Percentiles rank a stretch among this genome's conserved stretches.
Conservation (phyloP, 2,888 invertebrate genomes). For the Megaustenia siamemsis region DNA sequence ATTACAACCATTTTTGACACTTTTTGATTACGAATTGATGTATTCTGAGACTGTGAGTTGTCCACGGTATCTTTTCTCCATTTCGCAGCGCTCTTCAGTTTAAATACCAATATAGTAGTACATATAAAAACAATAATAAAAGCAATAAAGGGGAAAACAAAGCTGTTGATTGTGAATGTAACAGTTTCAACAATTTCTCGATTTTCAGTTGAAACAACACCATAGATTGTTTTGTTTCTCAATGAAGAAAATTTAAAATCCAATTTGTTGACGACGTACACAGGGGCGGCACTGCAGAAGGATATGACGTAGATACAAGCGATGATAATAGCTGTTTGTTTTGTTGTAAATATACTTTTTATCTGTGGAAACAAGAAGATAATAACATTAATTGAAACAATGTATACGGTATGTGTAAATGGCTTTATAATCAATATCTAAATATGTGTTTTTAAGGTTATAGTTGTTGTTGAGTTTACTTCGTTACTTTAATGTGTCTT, state of each 20-base stretch:
- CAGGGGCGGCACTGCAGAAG: neutral
- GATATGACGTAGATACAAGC: neutral
- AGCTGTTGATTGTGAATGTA: neutral
- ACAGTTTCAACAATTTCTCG: neutral
- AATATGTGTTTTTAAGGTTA: too few species aligned
- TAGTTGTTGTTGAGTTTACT: too few species aligned
- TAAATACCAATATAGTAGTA: neutral
- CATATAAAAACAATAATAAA: neutral
- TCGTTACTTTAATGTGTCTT: too few species aligned
- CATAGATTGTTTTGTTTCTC: slow-evolving; percentile 13
- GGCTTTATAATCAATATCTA: too few species aligned
- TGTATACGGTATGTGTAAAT: too few species aligned
- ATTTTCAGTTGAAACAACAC: neutral
- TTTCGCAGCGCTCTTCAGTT: neutral
- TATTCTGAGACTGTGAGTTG: neutral
- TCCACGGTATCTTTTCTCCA: neutral
- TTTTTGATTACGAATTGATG: neutral
- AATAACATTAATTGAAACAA: too few species aligned
- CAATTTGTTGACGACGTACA: slow-evolving; percentile 9
- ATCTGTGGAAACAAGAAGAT: neutral
- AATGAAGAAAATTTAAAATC: neutral
- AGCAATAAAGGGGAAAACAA: neutral
- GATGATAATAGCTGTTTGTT: neutral
- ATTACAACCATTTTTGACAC: neutral
- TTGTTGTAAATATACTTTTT: neutral